phyloP scores from a whole-genome alignment of 1,140 invertebrate genomes.

The Tribolium madens region DNA sequence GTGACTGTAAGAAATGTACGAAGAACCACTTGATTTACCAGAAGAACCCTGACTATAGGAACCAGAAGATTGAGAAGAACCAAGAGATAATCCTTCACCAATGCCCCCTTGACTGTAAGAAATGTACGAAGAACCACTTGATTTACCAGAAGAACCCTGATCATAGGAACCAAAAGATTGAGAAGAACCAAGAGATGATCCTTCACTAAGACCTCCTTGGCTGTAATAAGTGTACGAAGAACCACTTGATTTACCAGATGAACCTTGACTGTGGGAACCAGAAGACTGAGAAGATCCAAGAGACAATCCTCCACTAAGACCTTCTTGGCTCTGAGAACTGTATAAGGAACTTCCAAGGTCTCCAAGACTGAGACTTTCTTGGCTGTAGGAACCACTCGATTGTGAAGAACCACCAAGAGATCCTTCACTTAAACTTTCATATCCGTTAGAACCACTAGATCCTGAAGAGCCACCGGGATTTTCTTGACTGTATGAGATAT shows the following conservation, averaged over 20 bases:
- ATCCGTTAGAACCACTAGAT: too few species aligned
- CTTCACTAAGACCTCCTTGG: not conserved
- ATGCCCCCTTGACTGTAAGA: too few species aligned
- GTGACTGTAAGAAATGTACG: not conserved
- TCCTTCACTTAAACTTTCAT: too few species aligned
- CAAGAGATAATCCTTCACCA: too few species aligned
- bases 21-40: not conserved
- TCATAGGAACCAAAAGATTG: not conserved
- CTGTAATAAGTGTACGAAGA: not conserved
- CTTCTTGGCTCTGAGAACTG: not conserved
- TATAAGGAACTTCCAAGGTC: too few species aligned
- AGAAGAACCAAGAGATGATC: not conserved
- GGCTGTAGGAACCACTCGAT: not conserved
- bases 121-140: too few species aligned
- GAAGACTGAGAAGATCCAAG: not conserved
- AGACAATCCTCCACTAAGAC: too few species aligned
- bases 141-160: too few species aligned
- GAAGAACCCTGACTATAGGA: not conserved
- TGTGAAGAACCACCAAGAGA: too few species aligned
- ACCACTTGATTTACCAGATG: not conserved
- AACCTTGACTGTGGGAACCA: not conserved
- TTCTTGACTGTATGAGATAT: too few species aligned
- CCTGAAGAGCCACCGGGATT: too few species aligned
- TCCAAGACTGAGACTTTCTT: too few species aligned
- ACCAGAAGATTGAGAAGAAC: not conserved